Evolutionary conservation across 1,140 invertebrate species (phyloP), one percentile per base, ranked within the genome.

Genomic region (Achatina immaculata): DNA sequence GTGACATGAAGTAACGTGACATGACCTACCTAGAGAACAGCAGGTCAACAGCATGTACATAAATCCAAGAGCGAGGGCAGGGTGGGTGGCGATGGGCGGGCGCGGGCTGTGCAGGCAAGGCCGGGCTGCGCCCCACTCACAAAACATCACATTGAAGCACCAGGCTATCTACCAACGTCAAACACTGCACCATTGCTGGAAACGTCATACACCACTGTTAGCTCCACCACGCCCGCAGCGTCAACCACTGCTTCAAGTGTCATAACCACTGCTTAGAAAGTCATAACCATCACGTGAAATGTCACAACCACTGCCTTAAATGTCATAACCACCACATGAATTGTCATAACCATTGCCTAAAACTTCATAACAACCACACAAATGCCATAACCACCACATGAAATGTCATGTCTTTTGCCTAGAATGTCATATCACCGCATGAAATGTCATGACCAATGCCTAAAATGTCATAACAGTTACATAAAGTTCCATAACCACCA

Each of bases 131-230:
- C 34, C 24, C 68, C 38, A 34, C 68, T 71, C 68, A 71, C 68
- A 71, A 71, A 36, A 71, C 68, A 71, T 71, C 42, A 71, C 68
- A 71, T 71, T 66, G 40, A 71, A 43, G 42, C 68, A 71, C 7
- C 14, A 66, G 11, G 34, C 36, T 38, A 34, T 43, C 68, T 43
- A 9, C 9, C 34, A 14, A 4, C 40, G 68, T 42, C 36, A 71
- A 71, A 71, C 68, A 71, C 38, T 43, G 68, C 68, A 71, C 40
- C 40, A 71, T 40, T 28, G 34, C 68, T 43, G 7, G 38, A 11
- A 55, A 21, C 24, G 48, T 55, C 48, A 55, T 24, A 55, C 48
- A 55, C 48, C 48, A 9, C 21, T 24, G 3, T 14, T 14, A 55
- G 48, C 48, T 14, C 7, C 24, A 55, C 48, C 48, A 55, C 48